Percentiles rank a stretch among this genome's conserved stretches.
Conservation (phyloP, 2,113 vertebrate genomes). For the Saimiri boliviensis region DNA sequence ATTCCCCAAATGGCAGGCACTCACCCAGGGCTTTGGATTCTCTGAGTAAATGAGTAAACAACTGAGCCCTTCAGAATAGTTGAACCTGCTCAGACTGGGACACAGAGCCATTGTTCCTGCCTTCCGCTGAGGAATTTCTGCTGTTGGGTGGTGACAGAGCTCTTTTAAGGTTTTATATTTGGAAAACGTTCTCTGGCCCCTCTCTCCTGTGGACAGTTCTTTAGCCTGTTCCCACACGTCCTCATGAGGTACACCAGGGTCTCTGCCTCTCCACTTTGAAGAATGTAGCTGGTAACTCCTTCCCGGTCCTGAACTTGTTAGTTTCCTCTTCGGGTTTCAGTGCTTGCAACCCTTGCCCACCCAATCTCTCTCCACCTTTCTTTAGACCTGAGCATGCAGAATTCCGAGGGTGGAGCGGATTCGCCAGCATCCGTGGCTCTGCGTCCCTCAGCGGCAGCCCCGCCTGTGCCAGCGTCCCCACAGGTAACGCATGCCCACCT, state of each 20-base stretch:
- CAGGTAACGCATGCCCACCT: constrained; percentile 87
- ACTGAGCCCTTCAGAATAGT: neutral
- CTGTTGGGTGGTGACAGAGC: constrained; percentile 43
- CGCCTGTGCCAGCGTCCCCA: constrained; percentile 94
- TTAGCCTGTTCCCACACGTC: constrained; percentile 45
- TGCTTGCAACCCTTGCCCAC: neutral
- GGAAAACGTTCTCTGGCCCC: constrained; percentile 73
- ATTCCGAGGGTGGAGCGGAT: constrained; percentile 92
- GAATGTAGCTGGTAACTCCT: neutral
- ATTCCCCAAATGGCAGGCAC: too few species aligned
- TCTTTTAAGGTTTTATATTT: constrained; percentile 51
- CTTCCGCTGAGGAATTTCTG: neutral
- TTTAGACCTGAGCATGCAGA: constrained; percentile 94
- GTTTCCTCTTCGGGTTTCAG: neutral
- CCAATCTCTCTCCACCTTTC: constrained; percentile 51
- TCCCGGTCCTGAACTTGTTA: neutral
- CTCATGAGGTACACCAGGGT: constrained; percentile 14
- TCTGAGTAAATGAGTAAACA: neutral
- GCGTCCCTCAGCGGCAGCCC: constrained; percentile 89
- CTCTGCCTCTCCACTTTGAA: constrained; percentile 49
- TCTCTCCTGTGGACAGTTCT: constrained; percentile 60
- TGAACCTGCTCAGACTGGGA: neutral
- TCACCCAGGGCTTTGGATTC: neutral
- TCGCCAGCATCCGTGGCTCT: constrained; percentile 90
- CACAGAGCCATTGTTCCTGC: neutral